Evolutionary conservation across 2,113 vertebrate species (phyloP).

Genomic region (Heloderma charlesbogerti): DNA sequence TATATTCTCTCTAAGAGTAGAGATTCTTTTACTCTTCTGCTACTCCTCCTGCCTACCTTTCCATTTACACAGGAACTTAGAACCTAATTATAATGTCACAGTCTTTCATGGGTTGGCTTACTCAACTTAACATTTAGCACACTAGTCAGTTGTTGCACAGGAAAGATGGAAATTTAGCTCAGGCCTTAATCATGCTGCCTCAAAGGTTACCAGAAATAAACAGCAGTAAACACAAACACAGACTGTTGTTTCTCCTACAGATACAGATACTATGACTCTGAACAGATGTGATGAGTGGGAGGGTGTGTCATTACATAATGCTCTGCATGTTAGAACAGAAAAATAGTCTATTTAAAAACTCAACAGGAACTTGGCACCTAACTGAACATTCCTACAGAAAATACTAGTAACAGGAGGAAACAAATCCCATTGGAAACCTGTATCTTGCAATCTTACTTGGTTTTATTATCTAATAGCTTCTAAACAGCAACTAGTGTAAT

Average conservation of each 20-base stretch:
- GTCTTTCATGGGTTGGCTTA: not conserved
- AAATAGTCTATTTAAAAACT: conserved; percentile 36
- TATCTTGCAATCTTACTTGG: not conserved
- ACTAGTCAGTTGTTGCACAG: not conserved
- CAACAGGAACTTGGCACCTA: conserved; percentile 23
- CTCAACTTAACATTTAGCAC: not conserved
- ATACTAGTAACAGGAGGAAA: conserved; percentile 41
- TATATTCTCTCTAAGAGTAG: too few relatives aligned
- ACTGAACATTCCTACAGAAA: conserved; percentile 48
- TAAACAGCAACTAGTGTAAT: not conserved
- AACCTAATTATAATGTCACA: not conserved
- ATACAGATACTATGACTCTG: conserved; percentile 1
- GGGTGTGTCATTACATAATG: conserved; percentile 28
- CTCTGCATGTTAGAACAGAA: conserved; percentile 41
- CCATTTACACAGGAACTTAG: not conserved
- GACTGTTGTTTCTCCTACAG: conserved; percentile 17
- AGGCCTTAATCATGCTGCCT: not conserved
- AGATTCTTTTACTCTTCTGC: not conserved
- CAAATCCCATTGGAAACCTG: conserved; percentile 58
- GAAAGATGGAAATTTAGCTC: conserved; percentile 1
- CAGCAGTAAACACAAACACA: conserved; percentile 25
- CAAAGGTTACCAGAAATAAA: not conserved
- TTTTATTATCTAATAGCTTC: not conserved
- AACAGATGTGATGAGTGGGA: conserved; percentile 29
- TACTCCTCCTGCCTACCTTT: too few relatives aligned